phyloP scores from a whole-genome alignment of 2,888 invertebrate genomes.

The Neoscelio sp. region DNA sequence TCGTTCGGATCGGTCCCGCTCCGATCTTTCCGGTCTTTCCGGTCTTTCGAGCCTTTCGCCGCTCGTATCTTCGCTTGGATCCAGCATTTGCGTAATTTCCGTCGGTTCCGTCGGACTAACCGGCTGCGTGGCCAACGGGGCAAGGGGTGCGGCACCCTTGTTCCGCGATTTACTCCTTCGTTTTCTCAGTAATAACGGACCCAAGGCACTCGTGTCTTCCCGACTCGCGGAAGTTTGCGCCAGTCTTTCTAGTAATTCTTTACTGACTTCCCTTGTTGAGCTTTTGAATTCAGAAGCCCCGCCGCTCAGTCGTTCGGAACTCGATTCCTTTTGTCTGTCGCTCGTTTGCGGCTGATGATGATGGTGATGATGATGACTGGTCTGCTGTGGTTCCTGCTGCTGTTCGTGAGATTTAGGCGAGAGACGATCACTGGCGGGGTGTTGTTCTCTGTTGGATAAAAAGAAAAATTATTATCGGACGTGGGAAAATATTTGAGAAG shows the following conservation, averaged over 20 bases:
- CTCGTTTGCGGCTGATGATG: constrained; percentile 59
- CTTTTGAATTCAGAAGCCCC: constrained; percentile 59
- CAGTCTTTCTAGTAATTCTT: constrained; percentile 79
- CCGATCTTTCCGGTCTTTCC: constrained; percentile 72
- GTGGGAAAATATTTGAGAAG: no score
- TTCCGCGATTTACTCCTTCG: constrained; percentile 86
- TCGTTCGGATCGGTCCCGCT: constrained; percentile 75
- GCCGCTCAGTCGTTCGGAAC: constrained; percentile 48
- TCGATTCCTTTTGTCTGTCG: constrained; percentile 57
- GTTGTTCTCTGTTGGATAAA: constrained; percentile 58
- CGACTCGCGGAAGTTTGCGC: constrained; percentile 77
- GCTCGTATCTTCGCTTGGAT: constrained; percentile 74
- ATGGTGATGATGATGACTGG: constrained; percentile 66
- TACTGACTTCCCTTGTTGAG: constrained; percentile 76
- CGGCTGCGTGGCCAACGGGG: constrained; percentile 84
- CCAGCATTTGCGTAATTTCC: constrained; percentile 85
- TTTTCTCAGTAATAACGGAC: constrained; percentile 83
- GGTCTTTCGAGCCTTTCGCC: constrained; percentile 73
- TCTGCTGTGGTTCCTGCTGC: constrained; percentile 49
- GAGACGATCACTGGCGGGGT: constrained; percentile 44
- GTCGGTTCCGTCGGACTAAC: constrained; percentile 85
- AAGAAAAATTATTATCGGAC: neutral
- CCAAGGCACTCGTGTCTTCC: constrained; percentile 73
- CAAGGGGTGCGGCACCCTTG: constrained; percentile 83
- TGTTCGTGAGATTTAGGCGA: constrained; percentile 50